Conservation (phyloP, 1,140 invertebrate species). For the Ceratina calcarata region DNA sequence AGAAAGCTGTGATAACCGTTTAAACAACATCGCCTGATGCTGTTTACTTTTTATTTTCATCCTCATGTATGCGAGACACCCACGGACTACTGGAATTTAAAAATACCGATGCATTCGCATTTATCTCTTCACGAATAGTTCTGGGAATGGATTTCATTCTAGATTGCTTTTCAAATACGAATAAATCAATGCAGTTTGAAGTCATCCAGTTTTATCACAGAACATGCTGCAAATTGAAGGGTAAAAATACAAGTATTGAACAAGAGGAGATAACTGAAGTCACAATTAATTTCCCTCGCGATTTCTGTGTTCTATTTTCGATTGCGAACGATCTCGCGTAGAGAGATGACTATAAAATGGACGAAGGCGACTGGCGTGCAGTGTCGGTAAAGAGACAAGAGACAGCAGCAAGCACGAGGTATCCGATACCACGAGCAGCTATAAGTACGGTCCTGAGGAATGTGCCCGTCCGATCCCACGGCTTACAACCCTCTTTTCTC, state of each 20-base stretch:
- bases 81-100: background rate
- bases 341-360: background rate
- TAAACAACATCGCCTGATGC: background rate
- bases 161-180: too few relatives aligned
- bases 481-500: conserved; percentile 66
- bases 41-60: background rate
- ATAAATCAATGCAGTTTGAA: too few relatives aligned
- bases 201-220: too few relatives aligned
- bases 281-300: background rate
- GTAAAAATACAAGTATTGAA: too few relatives aligned
- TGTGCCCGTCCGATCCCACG: conserved; percentile 78
- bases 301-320: background rate
- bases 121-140: too few relatives aligned
- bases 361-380: conserved; percentile 24
- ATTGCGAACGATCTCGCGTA: background rate
- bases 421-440: conserved; percentile 71
- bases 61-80: background rate
- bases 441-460: conserved; percentile 73
- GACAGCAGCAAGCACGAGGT: conserved; percentile 59
- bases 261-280: too few relatives aligned
- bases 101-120: background rate
- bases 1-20: conserved; percentile 31
- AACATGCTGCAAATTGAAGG: too few relatives aligned
- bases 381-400: conserved; percentile 65
- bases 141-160: too few relatives aligned